A percentile compares a stretch with the other conserved stretches of the same genome.
Evolutionary conservation across 1,140 invertebrate genomes (phyloP).

Genomic region (Dendroctonus ponderosae): DNA sequence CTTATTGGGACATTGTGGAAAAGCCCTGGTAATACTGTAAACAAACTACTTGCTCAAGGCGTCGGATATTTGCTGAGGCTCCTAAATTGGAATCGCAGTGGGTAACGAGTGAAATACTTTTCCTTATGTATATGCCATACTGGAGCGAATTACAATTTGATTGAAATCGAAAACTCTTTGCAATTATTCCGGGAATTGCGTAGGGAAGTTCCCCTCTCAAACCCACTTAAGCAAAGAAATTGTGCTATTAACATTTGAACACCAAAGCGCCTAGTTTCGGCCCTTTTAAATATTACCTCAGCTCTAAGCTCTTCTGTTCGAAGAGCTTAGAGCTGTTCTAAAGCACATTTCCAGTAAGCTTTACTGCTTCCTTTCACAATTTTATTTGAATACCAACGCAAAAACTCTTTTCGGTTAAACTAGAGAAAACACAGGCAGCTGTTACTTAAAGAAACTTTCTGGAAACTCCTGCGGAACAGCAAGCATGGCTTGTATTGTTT

Average conservation of each 20-base stretch:
- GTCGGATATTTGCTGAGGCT: neutral
- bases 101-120: neutral
- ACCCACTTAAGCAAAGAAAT: neutral
- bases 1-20: too few relatives aligned
- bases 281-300: neutral
- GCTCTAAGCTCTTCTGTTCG: neutral
- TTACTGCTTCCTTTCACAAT: neutral
- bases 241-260: neutral
- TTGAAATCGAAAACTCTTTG: neutral
- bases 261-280: neutral
- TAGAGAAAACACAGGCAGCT: neutral
- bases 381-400: neutral
- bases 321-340: neutral
- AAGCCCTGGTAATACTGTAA: neutral
- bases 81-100: neutral
- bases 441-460: constrained; percentile 1
- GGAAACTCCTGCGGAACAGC: neutral
- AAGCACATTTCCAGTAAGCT: neutral
- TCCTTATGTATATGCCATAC: neutral
- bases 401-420: neutral
- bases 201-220: neutral
- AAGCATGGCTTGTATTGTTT: too few relatives aligned
- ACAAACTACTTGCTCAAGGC: neutral
- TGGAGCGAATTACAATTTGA: neutral
- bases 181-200: neutral